Conservation (phyloP, 2,113 vertebrate species). For the Nesogale talazaci region DNA sequence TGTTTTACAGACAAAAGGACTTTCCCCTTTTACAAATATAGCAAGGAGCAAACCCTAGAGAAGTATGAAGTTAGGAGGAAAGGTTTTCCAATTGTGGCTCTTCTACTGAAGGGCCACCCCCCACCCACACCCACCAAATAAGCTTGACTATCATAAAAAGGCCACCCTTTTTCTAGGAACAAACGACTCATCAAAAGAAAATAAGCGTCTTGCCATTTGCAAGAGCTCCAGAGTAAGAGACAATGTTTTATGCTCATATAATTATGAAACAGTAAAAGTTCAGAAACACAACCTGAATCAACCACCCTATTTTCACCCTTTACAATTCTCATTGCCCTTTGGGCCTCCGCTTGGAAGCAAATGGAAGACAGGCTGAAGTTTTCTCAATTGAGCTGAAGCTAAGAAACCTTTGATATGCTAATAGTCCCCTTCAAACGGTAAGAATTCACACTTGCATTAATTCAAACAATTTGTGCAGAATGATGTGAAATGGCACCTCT, state of each 20-base stretch:
- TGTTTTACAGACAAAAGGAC: slow-evolving; percentile 80
- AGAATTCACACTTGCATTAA: slow-evolving; percentile 95
- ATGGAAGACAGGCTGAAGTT: slow-evolving; percentile 91
- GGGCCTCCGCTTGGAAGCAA: slow-evolving; percentile 92
- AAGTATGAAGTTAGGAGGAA: slow-evolving; percentile 72
- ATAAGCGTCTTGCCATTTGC: slow-evolving; percentile 85
- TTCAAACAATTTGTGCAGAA: slow-evolving; percentile 93
- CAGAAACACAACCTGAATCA: slow-evolving; percentile 88
- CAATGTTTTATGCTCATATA: slow-evolving; percentile 86
- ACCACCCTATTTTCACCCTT: slow-evolving; percentile 88
- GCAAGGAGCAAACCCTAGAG: slow-evolving; percentile 70
- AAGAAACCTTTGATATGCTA: slow-evolving; percentile 97
- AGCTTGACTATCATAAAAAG: slow-evolving; percentile 83
- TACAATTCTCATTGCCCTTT: slow-evolving; percentile 90
- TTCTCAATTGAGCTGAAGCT: slow-evolving; percentile 91
- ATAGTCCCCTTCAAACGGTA: slow-evolving; percentile 93
- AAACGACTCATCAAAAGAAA: slow-evolving; percentile 86
- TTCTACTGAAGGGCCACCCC: slow-evolving; percentile 68
- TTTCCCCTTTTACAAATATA: slow-evolving; percentile 69
- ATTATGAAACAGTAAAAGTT: slow-evolving; percentile 89
- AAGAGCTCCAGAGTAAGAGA: slow-evolving; percentile 82
- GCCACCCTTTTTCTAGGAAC: slow-evolving; percentile 84
- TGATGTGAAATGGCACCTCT: slow-evolving; percentile 91
- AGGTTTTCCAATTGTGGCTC: slow-evolving; percentile 69
- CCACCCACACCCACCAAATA: background rate